Evolutionary conservation across 1,140 invertebrate species (phyloP).

Genomic region (Sminthurides bifidus): DNA sequence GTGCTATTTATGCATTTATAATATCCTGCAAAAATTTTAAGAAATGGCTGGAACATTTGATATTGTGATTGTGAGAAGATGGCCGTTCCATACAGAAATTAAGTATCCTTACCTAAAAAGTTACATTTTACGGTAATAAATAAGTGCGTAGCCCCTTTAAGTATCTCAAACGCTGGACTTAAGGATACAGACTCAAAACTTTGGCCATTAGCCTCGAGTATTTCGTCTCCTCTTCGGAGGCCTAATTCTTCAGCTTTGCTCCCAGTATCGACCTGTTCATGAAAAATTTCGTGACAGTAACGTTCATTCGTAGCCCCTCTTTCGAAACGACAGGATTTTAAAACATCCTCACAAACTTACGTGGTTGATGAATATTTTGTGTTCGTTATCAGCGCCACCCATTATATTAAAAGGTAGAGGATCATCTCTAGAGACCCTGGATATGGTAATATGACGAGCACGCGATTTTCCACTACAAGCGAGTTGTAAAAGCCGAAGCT

Average conservation of each 20-base stretch:
- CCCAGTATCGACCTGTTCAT: constrained; percentile 57
- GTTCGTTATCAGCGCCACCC: constrained; percentile 80
- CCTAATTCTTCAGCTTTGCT: constrained; percentile 95
- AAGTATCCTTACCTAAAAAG: constrained; percentile 50
- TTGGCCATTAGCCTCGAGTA: constrained; percentile 93
- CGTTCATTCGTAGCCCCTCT: too few species aligned
- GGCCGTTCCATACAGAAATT: neutral
- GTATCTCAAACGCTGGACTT: constrained; percentile 77
- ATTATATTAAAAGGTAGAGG: constrained; percentile 83
- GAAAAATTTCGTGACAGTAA: too few species aligned
- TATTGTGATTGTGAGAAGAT: too few species aligned
- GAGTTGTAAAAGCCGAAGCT: constrained; percentile 73
- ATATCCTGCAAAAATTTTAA: constrained; percentile 6
- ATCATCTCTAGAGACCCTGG: constrained; percentile 80
- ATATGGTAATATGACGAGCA: constrained; percentile 77
- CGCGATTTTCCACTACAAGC: constrained; percentile 92
- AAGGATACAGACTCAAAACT: constrained; percentile 86
- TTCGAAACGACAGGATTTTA: too few species aligned
- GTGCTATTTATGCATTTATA: constrained; percentile 21
- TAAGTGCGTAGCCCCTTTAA: constrained; percentile 85
- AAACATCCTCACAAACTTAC: too few species aligned
- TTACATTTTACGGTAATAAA: constrained; percentile 96
- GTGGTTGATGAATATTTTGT: constrained; percentile 90
- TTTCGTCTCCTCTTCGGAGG: constrained; percentile 91
- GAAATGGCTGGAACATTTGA: too few species aligned